These are phyloP conservation scores for Acrocephalus scirpaceus DNA, from an alignment of 2,797 vertebrate species.

Conservation along the genomic window DNA sequence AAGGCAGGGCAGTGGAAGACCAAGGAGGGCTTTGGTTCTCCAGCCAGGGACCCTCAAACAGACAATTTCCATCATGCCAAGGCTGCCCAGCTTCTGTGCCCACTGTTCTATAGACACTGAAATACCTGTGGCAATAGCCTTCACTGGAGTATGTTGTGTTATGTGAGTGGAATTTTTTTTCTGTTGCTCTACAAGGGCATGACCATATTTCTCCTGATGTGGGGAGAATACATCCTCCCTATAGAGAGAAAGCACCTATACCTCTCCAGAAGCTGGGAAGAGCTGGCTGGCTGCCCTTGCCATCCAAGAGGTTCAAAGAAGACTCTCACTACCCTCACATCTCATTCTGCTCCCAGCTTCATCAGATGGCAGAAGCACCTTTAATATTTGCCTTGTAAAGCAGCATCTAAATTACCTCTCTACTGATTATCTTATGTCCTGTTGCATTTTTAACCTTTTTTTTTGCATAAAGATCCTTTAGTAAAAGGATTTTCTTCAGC, in stretches of 20 bases:
- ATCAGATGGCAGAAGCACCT: not conserved
- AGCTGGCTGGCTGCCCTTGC: not conserved
- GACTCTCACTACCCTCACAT: not conserved
- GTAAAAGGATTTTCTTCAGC: not conserved
- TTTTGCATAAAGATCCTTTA: not conserved
- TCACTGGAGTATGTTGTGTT: not conserved
- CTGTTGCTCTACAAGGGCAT: not conserved
- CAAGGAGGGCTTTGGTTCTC: not conserved
- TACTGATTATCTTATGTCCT: not conserved
- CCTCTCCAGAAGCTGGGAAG: not conserved
- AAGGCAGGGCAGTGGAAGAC: slow-evolving; percentile 40
- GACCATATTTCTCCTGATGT: not conserved
- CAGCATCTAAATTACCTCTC: not conserved
- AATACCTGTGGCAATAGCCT: not conserved
- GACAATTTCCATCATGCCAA: not conserved
- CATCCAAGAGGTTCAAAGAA: not conserved
- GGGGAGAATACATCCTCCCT: not conserved
- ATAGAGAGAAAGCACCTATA: not conserved
- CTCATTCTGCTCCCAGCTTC: not conserved
- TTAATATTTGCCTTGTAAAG: not conserved
- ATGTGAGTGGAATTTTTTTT: not conserved
- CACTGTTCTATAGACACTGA: not conserved
- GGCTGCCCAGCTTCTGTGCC: not conserved
- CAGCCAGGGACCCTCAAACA: not conserved
- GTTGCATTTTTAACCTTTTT: not conserved